phyloP scores from a whole-genome alignment of 2,113 vertebrate genomes.

The Gymnorhina tibicen region DNA sequence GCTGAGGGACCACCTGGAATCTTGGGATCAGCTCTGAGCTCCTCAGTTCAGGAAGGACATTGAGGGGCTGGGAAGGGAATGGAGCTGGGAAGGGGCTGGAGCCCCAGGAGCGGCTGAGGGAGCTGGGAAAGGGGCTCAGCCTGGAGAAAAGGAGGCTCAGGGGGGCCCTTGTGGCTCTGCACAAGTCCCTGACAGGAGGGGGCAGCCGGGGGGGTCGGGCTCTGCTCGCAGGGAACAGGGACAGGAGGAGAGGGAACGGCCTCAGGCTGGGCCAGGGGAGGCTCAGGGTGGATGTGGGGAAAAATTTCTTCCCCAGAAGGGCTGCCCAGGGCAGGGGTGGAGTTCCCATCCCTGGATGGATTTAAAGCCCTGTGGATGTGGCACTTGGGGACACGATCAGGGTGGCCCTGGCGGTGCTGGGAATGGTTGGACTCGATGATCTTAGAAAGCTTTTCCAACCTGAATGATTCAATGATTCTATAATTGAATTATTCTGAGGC shows the following conservation, averaged over 20 bases:
- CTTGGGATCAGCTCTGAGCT: background rate
- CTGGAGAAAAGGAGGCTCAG: background rate
- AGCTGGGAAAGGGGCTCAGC: background rate
- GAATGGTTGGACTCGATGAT: fast-evolving
- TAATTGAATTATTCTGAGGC: background rate
- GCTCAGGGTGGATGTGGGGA: fast-evolving
- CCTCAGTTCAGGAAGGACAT: background rate
- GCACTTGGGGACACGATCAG: fast-evolving
- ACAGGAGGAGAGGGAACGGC: background rate
- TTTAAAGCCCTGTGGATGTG: background rate
- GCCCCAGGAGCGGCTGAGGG: background rate
- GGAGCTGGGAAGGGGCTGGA: background rate
- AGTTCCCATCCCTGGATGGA: background rate
- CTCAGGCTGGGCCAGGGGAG: background rate
- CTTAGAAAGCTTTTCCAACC: background rate
- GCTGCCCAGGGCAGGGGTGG: fast-evolving
- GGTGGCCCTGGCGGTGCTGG: background rate
- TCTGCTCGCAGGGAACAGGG: background rate
- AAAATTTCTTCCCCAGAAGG: fast-evolving
- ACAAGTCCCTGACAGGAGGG: background rate
- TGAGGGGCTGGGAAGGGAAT: too few relatives aligned
- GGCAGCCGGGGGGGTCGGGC: background rate
- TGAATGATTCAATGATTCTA: background rate
- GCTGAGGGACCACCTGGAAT: background rate
- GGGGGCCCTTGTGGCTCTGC: background rate